Base-by-base conservation (phyloP, 1,140 invertebrate genomes). In the Leptestheria dahalacensis region DNA sequence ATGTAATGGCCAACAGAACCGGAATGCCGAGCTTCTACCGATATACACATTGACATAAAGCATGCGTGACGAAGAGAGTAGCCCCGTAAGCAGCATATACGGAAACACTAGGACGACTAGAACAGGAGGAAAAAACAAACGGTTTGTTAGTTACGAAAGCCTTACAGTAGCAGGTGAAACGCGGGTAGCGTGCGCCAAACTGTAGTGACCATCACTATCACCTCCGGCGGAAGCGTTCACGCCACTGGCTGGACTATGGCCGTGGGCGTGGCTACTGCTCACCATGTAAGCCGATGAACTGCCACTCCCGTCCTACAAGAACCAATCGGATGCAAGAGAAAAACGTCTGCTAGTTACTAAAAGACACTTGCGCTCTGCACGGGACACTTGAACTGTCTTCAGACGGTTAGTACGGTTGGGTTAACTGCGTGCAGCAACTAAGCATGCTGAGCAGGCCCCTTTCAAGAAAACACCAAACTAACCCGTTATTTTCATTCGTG, bases 151-250 rank as follows among this genome's bases (percentile, higher is more conserved):
- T 41, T 9, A 26, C 51, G 53, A 12, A 10, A 41, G 1, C 20
- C 53, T 55, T 82, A 91, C 88, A 71, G 87, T 90, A 66, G 86
- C 86, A 66, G 88, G 87, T 67, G 88, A 89, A 66, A 90, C 86
- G 70, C 87, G 79, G 68, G 86, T 89, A 64, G 86, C 86, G 75
- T 86, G 84, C 65, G 83, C 82, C 68, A 88, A 79, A 70, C 79
- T 81, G 65, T 79, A 76, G 65, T 77, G 74, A 59, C 78, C 77
- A 50, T 71, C 69, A 63, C 70, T 71, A 76, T 74, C 68, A 76
- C 75, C 65, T 75, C 72, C 71, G 62, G 57, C 48, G 78, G 71
- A 77, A 82, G 77, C 80, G 82, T 71, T 75, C 78, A 74, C 72
- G 61, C 53, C 57, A 78, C 51, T 41, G 4, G 25, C 28, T 15